Conservation (phyloP, 2,797 vertebrate genomes). For the Pampus argenteus region DNA sequence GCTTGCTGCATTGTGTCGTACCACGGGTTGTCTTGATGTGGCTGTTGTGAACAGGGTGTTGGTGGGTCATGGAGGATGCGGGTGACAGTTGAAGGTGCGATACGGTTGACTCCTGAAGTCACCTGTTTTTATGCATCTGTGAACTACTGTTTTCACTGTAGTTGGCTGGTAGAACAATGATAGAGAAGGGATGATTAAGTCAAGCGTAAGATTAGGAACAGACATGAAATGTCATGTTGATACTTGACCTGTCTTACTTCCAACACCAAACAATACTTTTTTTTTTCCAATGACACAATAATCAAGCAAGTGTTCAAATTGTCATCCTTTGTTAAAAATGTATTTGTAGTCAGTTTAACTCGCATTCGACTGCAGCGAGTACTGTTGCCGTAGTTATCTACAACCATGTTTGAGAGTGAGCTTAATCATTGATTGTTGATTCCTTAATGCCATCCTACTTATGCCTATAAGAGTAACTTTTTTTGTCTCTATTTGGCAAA, state of each 20-base stretch:
- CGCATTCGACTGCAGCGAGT: too few relatives aligned
- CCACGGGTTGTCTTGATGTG: conserved; percentile 25
- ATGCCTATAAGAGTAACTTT: not conserved
- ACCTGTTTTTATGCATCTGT: not conserved
- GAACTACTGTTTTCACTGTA: not conserved
- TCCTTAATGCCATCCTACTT: not conserved
- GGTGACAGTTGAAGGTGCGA: not conserved
- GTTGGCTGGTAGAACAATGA: not conserved
- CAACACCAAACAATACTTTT: too few relatives aligned
- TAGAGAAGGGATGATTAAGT: not conserved
- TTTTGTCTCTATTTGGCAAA: not conserved
- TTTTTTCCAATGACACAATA: too few relatives aligned
- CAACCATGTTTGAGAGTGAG: too few relatives aligned
- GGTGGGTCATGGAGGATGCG: conserved; percentile 18
- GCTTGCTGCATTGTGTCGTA: conserved; percentile 9
- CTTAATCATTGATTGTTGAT: not conserved
- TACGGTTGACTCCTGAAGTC: not conserved
- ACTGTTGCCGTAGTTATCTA: not conserved
- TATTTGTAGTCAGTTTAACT: not conserved
- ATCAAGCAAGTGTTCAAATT: too few relatives aligned
- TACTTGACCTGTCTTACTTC: too few relatives aligned
- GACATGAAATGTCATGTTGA: too few relatives aligned
- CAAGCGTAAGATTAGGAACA: not conserved
- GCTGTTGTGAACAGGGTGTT: not conserved
- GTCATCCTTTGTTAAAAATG: not conserved